These are phyloP conservation scores for Albula glossodonta DNA, from an alignment of 2,113 vertebrate genomes.

Conservation along the genomic window DNA sequence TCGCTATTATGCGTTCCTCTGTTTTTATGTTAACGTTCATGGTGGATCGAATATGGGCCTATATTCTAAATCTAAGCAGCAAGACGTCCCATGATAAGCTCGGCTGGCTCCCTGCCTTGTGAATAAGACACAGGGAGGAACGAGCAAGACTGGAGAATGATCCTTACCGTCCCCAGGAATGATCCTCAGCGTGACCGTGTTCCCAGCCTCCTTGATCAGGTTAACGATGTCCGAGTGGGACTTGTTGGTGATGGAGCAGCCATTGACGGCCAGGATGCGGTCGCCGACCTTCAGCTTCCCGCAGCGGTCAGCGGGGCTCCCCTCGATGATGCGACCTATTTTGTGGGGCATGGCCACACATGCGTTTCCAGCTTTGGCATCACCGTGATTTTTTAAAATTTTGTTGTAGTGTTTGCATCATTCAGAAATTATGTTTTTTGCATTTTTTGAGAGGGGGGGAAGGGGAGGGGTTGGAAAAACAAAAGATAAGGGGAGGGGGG, in stretches of 20 bases:
- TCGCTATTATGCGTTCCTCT: too few relatives aligned
- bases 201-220: slow-evolving; percentile 99
- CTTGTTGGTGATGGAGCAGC: slow-evolving; percentile 98
- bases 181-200: slow-evolving; percentile 96
- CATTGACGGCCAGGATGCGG: slow-evolving; percentile 96
- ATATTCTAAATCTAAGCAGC: too few relatives aligned
- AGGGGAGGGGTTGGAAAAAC: not conserved
- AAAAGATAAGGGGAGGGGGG: slow-evolving; percentile 59
- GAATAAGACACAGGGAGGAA: not conserved
- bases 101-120: not conserved
- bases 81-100: not conserved
- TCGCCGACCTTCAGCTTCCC: slow-evolving; percentile 99
- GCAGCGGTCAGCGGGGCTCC: slow-evolving; percentile 97
- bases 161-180: slow-evolving; percentile 97
- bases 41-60: too few relatives aligned
- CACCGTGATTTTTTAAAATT: slow-evolving; percentile 55
- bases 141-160: not conserved
- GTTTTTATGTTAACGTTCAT: too few relatives aligned
- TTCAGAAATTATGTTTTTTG: slow-evolving; percentile 51
- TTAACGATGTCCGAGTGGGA: slow-evolving; percentile 99
- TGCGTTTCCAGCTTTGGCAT: slow-evolving; percentile 96
- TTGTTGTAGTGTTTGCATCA: slow-evolving; percentile 34
- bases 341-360: slow-evolving; percentile 99
- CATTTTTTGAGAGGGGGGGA: slow-evolving; percentile 25
- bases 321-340: slow-evolving; percentile 99